Evolutionary conservation across 2,797 vertebrate species (phyloP).

Genomic region (Garrulus glandarius): DNA sequence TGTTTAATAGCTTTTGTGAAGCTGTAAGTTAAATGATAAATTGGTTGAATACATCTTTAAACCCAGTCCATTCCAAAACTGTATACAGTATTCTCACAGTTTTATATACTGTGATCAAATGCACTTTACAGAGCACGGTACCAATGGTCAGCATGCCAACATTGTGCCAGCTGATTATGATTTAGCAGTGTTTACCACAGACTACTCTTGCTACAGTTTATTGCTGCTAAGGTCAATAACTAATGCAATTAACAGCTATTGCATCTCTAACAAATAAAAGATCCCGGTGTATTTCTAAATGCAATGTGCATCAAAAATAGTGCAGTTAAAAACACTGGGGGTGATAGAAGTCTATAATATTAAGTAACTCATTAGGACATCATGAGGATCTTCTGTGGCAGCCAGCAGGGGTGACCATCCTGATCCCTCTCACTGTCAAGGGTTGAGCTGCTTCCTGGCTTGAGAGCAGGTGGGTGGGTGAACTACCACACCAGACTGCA

Average conservation of each 20-base stretch:
- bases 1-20: conserved; percentile 57
- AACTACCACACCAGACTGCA: not conserved
- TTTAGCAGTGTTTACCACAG: conserved; percentile 12
- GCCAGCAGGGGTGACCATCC: not conserved
- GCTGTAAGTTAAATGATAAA: conserved; percentile 50
- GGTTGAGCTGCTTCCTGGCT: not conserved
- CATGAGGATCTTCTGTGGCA: not conserved
- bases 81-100: not conserved
- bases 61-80: conserved; percentile 10
- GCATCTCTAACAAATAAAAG: conserved; percentile 37
- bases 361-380: not conserved
- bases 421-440: not conserved
- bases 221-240: conserved; percentile 54
- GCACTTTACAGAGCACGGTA: not conserved
- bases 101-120: not conserved
- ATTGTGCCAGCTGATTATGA: conserved; percentile 8
- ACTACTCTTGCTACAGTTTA: conserved; percentile 20
- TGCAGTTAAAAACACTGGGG: not conserved
- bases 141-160: not conserved
- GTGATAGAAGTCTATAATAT: not conserved
- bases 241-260: conserved; percentile 52
- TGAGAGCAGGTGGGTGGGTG: not conserved
- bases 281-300: not conserved
- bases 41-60: conserved; percentile 31
- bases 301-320: not conserved